phyloP scores from a whole-genome alignment of 2,888 invertebrate genomes.

The Allophyes oxyacanthae region DNA sequence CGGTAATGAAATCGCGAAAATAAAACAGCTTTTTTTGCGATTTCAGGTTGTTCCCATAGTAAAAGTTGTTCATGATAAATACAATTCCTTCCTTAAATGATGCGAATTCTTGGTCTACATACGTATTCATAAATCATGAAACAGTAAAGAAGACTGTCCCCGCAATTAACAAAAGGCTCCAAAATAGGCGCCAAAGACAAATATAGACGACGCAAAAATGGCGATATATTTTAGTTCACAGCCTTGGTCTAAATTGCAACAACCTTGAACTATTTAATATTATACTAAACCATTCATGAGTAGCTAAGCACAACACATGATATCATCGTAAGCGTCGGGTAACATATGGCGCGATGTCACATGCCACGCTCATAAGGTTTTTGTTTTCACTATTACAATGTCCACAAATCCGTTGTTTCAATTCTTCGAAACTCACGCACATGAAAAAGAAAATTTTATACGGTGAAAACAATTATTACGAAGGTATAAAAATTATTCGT shows the following conservation, averaged over 20 bases:
- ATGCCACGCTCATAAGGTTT: slow-evolving; percentile 11
- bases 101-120: too few relatives aligned
- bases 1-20: too few relatives aligned
- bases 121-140: too few relatives aligned
- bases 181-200: slow-evolving; percentile 9
- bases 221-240: slow-evolving; percentile 17
- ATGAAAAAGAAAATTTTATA: too few relatives aligned
- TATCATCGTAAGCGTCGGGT: slow-evolving; percentile 48
- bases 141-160: too few relatives aligned
- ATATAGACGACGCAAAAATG: slow-evolving; percentile 16
- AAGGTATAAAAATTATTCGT: too few relatives aligned
- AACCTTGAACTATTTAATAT: slow-evolving; percentile 56
- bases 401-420: slow-evolving; percentile 22
- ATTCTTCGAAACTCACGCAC: slow-evolving; percentile 25
- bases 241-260: slow-evolving; percentile 49
- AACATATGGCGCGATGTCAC: slow-evolving; percentile 46
- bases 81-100: too few relatives aligned
- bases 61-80: too few relatives aligned
- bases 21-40: too few relatives aligned
- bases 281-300: slow-evolving; percentile 44
- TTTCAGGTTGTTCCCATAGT: too few relatives aligned
- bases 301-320: slow-evolving; percentile 46
- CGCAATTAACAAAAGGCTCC: too few relatives aligned
- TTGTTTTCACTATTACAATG: slow-evolving; percentile 38
- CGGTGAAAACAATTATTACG: too few relatives aligned